Percentiles rank a stretch among this genome's conserved stretches.
phyloP scores from a whole-genome alignment of 2,888 invertebrate genomes.

The Caenorhabditis zanzibari region DNA sequence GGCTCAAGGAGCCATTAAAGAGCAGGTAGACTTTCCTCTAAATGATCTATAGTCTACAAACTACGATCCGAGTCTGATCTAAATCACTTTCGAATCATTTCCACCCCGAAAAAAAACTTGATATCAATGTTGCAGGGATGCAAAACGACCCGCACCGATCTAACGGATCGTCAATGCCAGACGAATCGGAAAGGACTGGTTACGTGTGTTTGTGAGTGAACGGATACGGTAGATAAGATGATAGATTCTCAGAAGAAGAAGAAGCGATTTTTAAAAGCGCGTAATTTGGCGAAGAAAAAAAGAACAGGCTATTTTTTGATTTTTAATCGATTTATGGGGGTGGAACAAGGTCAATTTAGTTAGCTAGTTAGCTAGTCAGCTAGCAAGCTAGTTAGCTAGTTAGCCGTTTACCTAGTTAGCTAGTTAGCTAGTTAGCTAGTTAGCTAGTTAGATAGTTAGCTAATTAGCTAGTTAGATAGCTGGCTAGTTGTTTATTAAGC shows the following conservation, averaged over 20 bases:
- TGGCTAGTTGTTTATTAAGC: too few relatives aligned
- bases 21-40: conserved; percentile 2
- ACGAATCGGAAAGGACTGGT: conserved; percentile 57
- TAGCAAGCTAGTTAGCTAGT: too few relatives aligned
- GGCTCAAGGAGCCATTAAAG: conserved; percentile 22
- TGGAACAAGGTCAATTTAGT: neutral
- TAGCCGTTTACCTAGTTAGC: too few relatives aligned
- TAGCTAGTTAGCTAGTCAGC: too few relatives aligned
- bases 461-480: too few relatives aligned
- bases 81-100: conserved; percentile 9
- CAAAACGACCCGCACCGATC: conserved; percentile 51
- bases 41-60: neutral
- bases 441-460: too few relatives aligned
- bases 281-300: conserved; percentile 2
- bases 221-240: conserved; percentile 6
- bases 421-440: too few relatives aligned
- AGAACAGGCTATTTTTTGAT: neutral
- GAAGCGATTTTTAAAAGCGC: conserved; percentile 34
- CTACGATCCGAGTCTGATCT: neutral
- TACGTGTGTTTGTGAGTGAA: conserved; percentile 48
- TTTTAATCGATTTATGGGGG: neutral
- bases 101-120: conserved; percentile 24
- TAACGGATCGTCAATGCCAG: conserved; percentile 31
- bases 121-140: conserved; percentile 26
- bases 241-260: too few relatives aligned